Conservation (phyloP, 2,888 invertebrate genomes). For the Nymphalis urticae region DNA sequence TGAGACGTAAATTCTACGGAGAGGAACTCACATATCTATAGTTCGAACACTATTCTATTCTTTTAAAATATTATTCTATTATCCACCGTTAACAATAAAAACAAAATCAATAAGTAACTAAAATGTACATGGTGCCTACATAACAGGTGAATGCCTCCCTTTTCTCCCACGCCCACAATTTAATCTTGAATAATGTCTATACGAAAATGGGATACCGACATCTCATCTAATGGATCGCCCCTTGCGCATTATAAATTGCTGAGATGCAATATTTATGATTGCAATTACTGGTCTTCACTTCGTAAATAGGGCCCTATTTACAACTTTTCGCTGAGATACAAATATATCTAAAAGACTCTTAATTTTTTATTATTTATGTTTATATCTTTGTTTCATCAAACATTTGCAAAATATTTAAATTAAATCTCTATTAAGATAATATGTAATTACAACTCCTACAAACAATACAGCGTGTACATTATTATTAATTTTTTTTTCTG, state of each 20-base stretch:
- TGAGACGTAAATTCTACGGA: too few species aligned
- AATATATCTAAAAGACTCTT: not conserved
- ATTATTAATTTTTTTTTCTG: too few species aligned
- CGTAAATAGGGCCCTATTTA: constrained; percentile 23
- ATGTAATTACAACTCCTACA: too few species aligned
- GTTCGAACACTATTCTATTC: too few species aligned
- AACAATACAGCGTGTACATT: too few species aligned
- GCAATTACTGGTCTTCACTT: constrained; percentile 59
- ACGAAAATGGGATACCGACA: constrained; percentile 62
- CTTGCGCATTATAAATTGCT: constrained; percentile 61
- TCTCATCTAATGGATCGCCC: constrained; percentile 60
- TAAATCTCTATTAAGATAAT: too few species aligned
- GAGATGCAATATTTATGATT: constrained; percentile 65
- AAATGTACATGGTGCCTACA: not conserved
- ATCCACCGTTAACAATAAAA: not conserved
- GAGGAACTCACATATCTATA: too few species aligned
- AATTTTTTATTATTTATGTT: not conserved
- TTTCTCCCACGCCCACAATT: constrained; percentile 51
- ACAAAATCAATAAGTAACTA: not conserved
- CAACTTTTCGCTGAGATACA: not conserved
- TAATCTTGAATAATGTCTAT: constrained; percentile 47
- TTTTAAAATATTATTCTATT: too few species aligned
- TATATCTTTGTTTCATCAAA: too few species aligned
- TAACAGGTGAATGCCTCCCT: constrained; percentile 31
- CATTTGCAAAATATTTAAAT: too few species aligned